These are phyloP conservation scores for Heliconius hewitsoni DNA, from an alignment of 1,140 invertebrate species.

Conservation along the genomic window DNA sequence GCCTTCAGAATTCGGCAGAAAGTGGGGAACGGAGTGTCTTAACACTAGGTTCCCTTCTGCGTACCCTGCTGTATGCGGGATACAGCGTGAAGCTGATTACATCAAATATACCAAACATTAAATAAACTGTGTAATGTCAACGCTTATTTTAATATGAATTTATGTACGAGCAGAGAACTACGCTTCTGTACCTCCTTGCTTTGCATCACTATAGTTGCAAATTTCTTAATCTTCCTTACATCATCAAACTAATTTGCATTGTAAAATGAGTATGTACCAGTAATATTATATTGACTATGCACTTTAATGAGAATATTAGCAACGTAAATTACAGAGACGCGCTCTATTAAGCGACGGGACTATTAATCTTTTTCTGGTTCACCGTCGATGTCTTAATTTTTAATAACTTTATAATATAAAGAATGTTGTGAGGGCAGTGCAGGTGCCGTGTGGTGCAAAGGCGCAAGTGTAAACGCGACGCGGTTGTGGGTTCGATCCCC, in stretches of 20 bases:
- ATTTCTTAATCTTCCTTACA: slow-evolving; percentile 38
- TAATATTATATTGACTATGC: slow-evolving; percentile 41
- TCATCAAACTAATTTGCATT: slow-evolving; percentile 47
- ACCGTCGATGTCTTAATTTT: slow-evolving; percentile 2
- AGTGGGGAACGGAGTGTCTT: too few species aligned
- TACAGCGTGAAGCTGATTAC: too few species aligned
- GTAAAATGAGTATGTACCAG: slow-evolving; percentile 33
- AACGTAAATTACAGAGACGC: slow-evolving; percentile 59
- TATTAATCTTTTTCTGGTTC: slow-evolving; percentile 43
- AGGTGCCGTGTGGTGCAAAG: too few species aligned
- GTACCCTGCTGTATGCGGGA: too few species aligned
- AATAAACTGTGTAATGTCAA: neutral
- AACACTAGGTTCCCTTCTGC: too few species aligned
- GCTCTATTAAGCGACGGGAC: slow-evolving; percentile 49
- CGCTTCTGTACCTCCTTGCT: neutral
- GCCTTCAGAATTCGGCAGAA: too few species aligned
- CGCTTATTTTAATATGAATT: neutral
- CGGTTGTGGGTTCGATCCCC: too few species aligned
- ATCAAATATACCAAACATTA: neutral
- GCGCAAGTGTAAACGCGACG: too few species aligned
- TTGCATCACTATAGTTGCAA: slow-evolving; percentile 21
- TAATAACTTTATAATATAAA: neutral
- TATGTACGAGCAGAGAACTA: neutral
- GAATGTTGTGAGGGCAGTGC: too few species aligned
- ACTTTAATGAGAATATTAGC: slow-evolving; percentile 49